Conservation (phyloP, 1,140 invertebrate species). For the Atta colombica region DNA sequence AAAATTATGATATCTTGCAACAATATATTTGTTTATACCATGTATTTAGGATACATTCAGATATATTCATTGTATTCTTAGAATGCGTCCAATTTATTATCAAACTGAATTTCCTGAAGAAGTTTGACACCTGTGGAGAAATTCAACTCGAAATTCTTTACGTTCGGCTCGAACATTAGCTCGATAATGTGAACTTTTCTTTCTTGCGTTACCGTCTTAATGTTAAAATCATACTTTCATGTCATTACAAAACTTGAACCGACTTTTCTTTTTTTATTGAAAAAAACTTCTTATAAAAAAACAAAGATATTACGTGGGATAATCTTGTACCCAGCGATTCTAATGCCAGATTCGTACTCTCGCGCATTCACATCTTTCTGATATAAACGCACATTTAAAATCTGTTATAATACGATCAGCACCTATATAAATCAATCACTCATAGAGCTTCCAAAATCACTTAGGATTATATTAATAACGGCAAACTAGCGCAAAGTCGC, state of each 20-base stretch:
- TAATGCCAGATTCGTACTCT: background rate
- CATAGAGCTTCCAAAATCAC: conserved; percentile 24
- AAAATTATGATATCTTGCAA: background rate
- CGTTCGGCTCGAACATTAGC: no score
- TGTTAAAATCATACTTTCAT: background rate
- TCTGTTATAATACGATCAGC: background rate
- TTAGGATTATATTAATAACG: background rate
- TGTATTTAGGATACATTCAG: background rate
- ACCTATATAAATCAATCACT: conserved; percentile 17
- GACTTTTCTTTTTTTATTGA: background rate
- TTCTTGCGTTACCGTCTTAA: background rate
- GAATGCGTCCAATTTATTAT: no score
- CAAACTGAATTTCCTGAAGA: no score
- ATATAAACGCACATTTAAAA: conserved; percentile 6
- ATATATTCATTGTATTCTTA: background rate
- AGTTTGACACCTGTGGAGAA: no score
- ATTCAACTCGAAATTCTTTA: no score
- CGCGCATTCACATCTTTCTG: background rate
- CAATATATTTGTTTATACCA: background rate
- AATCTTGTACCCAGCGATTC: background rate
- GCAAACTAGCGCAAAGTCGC: background rate
- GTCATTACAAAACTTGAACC: background rate
- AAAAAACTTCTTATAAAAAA: background rate
- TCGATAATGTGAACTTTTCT: background rate
- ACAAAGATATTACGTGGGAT: conserved; percentile 14